These are phyloP conservation scores for Sprattus sprattus DNA, from an alignment of 2,113 vertebrate species.

Conservation along the genomic window DNA sequence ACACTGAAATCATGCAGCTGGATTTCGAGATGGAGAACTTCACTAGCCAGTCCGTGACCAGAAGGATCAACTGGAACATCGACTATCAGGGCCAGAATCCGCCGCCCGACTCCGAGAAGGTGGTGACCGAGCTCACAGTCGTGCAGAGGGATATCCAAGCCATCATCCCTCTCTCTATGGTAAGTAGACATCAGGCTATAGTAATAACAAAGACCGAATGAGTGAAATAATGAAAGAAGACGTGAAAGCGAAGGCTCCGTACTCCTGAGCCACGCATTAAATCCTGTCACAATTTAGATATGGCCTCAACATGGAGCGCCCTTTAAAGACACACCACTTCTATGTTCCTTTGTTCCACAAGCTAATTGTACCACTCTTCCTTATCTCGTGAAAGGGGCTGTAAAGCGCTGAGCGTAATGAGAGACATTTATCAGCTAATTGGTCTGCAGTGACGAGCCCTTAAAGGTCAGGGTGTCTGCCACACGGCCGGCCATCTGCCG, in stretches of 20 bases:
- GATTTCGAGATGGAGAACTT: constrained; percentile 99
- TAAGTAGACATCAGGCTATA: constrained; percentile 63
- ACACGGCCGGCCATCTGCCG: background rate
- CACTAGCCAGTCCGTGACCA: constrained; percentile 95
- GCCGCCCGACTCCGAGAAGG: constrained; percentile 85
- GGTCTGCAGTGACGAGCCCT: background rate
- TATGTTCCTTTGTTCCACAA: background rate
- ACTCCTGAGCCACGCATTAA: background rate
- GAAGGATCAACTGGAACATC: constrained; percentile 97
- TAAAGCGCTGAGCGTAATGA: constrained; percentile 53
- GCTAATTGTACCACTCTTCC: background rate
- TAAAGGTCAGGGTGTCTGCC: constrained; percentile 12
- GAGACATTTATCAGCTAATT: constrained; percentile 51
- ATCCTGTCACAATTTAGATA: background rate
- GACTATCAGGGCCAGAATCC: constrained; percentile 89
- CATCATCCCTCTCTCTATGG: constrained; percentile 95
- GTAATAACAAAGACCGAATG: background rate
- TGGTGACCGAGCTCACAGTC: constrained; percentile 91
- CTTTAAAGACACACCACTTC: constrained; percentile 9
- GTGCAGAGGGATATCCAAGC: constrained; percentile 94
- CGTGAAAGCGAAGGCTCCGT: background rate
- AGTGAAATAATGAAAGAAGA: background rate
- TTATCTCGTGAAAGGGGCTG: constrained; percentile 36
- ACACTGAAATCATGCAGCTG: constrained; percentile 91
- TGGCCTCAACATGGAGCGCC: background rate